Percentiles rank a stretch among this genome's conserved stretches.
Evolutionary conservation across 2,113 vertebrate species (phyloP).

Genomic region (Lophura nycthemera): DNA sequence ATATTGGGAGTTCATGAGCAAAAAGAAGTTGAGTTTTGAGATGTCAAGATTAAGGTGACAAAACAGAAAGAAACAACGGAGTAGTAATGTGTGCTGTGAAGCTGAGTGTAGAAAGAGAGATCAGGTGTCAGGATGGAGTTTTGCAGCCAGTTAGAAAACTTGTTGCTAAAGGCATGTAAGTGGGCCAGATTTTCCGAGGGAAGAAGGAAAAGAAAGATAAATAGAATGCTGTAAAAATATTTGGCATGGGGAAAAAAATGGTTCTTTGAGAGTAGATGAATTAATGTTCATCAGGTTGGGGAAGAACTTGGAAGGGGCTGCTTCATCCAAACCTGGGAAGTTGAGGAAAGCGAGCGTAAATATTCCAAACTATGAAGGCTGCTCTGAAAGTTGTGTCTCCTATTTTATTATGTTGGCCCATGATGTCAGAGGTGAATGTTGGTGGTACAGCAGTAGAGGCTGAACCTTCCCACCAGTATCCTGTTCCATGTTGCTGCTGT

Average conservation of each 20-base stretch:
- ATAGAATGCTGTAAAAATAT: background rate
- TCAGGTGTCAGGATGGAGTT: background rate
- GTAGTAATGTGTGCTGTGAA: background rate
- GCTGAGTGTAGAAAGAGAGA: background rate
- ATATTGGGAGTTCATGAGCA: background rate
- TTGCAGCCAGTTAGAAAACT: background rate
- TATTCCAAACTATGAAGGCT: background rate
- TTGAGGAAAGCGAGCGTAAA: background rate
- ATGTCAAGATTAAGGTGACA: background rate
- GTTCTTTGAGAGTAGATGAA: background rate
- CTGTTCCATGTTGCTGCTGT: too few relatives aligned
- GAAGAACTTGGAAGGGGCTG: background rate
- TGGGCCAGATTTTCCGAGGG: background rate
- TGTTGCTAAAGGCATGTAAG: background rate
- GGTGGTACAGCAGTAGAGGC: too few relatives aligned
- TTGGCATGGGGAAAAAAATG: background rate
- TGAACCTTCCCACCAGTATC: too few relatives aligned
- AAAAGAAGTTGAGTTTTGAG: background rate
- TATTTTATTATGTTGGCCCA: too few relatives aligned
- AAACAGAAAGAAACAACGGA: background rate
- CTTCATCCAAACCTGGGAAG: background rate
- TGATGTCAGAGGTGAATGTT: too few relatives aligned
- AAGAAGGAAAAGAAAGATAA: background rate
- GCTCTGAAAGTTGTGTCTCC: too few relatives aligned
- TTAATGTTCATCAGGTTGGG: background rate